phyloP scores from a whole-genome alignment of 2,888 invertebrate genomes.

The Netelia virgata region DNA sequence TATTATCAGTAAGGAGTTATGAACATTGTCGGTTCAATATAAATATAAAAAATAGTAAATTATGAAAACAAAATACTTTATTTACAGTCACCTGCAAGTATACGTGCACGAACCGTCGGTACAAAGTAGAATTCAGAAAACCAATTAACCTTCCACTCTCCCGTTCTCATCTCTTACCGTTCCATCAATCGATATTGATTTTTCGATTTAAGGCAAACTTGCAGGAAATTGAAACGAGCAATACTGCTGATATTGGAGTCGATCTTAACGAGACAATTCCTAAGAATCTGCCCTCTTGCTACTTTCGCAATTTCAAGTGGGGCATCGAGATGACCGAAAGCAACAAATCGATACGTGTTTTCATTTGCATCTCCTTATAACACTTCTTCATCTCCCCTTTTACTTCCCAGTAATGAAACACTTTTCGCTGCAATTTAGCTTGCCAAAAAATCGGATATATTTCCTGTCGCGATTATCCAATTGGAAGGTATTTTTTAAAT shows the following conservation, averaged over 20 bases:
- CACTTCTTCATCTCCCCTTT: not conserved
- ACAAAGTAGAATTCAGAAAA: not conserved
- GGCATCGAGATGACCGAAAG: conserved; percentile 10
- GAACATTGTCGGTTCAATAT: not conserved
- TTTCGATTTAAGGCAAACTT: conserved; percentile 28
- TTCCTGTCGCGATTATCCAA: not conserved
- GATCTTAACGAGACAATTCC: conserved; percentile 52
- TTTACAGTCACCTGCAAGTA: not conserved
- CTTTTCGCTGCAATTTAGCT: conserved; percentile 11
- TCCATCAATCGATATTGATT: conserved; percentile 35
- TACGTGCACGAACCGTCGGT: not conserved
- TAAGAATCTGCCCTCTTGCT: not conserved
- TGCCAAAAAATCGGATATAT: not conserved
- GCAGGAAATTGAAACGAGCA: conserved; percentile 1
- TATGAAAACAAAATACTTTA: not conserved
- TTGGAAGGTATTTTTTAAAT: not conserved
- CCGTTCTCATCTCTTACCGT: not conserved
- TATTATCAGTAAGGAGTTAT: not conserved
- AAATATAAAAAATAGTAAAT: not conserved
- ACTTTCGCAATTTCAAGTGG: not conserved
- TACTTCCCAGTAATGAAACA: conserved; percentile 25
- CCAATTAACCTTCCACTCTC: not conserved
- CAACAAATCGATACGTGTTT: conserved; percentile 40
- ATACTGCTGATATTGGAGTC: conserved; percentile 18
- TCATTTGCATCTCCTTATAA: conserved; percentile 4